A percentile compares a stretch with the other conserved stretches of the same genome.
phyloP scores from a whole-genome alignment of 2,888 invertebrate species.

The Euzetes globulus region DNA sequence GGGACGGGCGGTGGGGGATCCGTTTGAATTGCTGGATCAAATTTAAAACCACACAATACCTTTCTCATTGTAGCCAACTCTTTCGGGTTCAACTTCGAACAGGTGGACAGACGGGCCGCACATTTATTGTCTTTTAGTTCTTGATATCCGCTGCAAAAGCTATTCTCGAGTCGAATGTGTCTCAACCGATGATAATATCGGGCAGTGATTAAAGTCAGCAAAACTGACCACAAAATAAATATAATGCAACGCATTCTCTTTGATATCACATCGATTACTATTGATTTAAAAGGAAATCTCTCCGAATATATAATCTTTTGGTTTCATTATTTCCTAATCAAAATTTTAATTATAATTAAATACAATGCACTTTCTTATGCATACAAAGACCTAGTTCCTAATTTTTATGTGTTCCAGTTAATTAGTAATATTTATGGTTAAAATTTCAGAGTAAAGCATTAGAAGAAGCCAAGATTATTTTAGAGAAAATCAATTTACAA shows the following conservation, averaged over 20 bases:
- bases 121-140: slow-evolving; percentile 29
- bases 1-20: background rate
- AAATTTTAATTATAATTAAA: background rate
- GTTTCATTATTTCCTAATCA: background rate
- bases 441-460: too few relatives aligned
- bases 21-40: slow-evolving; percentile 23
- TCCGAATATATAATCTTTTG: background rate
- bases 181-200: slow-evolving; percentile 16
- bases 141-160: slow-evolving; percentile 28
- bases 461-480: background rate
- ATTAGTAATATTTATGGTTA: too few relatives aligned
- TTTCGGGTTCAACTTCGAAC: slow-evolving; percentile 3
- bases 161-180: slow-evolving; percentile 5
- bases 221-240: background rate
- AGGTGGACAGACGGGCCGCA: slow-evolving; percentile 24
- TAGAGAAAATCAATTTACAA: background rate
- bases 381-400: too few relatives aligned
- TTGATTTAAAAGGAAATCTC: background rate
- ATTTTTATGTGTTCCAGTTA: too few relatives aligned
- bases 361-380: background rate
- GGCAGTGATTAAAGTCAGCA: background rate
- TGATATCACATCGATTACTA: background rate
- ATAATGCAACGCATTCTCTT: background rate
- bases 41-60: slow-evolving; percentile 29
- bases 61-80: slow-evolving; percentile 27